phyloP scores from a whole-genome alignment of 1,140 invertebrate species.

The Microvelia longipes region DNA sequence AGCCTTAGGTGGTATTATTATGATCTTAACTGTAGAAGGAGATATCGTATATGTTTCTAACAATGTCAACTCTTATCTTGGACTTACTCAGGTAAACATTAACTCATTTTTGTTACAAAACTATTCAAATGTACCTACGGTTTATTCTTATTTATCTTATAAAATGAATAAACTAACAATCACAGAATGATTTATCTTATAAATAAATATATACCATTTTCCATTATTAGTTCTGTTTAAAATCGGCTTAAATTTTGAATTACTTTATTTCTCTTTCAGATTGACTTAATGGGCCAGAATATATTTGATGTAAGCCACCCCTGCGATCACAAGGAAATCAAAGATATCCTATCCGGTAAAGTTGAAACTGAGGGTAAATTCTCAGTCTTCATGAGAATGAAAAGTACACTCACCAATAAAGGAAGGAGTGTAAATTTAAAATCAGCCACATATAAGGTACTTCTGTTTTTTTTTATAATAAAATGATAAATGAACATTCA shows the following conservation, averaged over 20 bases:
- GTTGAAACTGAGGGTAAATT: conserved; percentile 26
- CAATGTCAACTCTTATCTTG: conserved; percentile 75
- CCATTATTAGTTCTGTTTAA: no score
- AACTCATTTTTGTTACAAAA: no score
- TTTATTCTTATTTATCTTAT: no score
- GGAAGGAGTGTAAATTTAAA: conserved; percentile 83
- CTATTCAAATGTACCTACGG: no score
- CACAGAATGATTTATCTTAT: no score
- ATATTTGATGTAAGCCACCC: conserved; percentile 88
- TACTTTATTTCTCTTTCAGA: conserved; percentile 50
- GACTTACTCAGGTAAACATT: conserved; percentile 84
- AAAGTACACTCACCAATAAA: conserved; percentile 79
- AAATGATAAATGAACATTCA: no score
- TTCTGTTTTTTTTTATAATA: neutral
- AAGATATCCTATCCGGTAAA: conserved; percentile 52
- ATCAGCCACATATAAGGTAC: conserved; percentile 81
- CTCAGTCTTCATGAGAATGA: conserved; percentile 58
- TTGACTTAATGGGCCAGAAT: conserved; percentile 85
- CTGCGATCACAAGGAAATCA: conserved; percentile 85
- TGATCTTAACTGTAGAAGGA: conserved; percentile 71
- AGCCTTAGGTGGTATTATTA: conserved; percentile 73
- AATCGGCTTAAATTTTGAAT: no score
- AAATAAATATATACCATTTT: no score
- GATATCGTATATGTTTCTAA: conserved; percentile 83
- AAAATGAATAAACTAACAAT: no score